These are phyloP conservation scores for Tachuris rubrigastra DNA, from an alignment of 2,113 vertebrate genomes.

Conservation along the genomic window DNA sequence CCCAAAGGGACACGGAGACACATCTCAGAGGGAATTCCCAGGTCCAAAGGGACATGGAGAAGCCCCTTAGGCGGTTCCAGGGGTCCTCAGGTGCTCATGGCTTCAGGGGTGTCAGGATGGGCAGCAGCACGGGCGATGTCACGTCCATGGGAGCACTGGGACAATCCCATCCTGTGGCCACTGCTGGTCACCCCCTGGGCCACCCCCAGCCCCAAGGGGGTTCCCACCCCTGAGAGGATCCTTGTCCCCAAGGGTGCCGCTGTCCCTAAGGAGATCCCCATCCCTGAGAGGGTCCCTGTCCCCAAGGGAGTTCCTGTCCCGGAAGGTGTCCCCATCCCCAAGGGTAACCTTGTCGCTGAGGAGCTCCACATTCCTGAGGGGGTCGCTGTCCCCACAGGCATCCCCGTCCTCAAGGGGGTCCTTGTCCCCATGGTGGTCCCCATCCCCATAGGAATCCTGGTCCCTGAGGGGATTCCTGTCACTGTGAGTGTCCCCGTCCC, in stretches of 20 bases:
- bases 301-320: neutral
- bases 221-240: neutral
- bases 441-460: fast-evolving
- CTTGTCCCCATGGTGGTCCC: neutral
- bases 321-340: neutral
- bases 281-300: no score
- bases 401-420: fast-evolving
- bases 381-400: neutral
- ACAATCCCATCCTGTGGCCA: neutral
- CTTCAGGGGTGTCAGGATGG: neutral
- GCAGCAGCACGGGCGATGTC: neutral
- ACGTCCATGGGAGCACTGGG: neutral
- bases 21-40: neutral
- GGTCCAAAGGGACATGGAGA: neutral
- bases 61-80: fast-evolving
- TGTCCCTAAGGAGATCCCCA: fast-evolving
- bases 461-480: neutral
- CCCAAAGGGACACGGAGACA: no score
- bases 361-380: no score
- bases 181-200: neutral
- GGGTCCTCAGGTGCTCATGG: neutral
- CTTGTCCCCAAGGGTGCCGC: fast-evolving
- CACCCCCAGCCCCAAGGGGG: neutral
- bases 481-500: neutral
- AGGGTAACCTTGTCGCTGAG: neutral